These are phyloP conservation scores for Biston betularia DNA, from an alignment of 2,888 invertebrate genomes.

Conservation along the genomic window DNA sequence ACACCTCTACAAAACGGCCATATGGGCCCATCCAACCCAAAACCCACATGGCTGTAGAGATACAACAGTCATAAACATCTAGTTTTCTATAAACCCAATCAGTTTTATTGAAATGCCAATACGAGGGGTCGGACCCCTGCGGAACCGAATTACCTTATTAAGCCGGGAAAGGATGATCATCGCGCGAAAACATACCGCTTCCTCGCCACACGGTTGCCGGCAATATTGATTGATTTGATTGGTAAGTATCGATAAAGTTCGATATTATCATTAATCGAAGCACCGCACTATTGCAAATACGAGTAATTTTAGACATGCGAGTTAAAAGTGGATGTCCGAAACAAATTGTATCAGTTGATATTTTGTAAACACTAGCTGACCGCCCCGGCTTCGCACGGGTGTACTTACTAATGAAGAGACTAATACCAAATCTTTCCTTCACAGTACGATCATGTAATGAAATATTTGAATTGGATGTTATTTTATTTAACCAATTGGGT, in stretches of 20 bases:
- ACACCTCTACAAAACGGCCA: no score
- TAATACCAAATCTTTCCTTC: no score
- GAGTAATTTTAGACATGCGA: no score
- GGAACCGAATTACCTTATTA: conserved; percentile 80
- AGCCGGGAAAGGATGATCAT: conserved; percentile 76
- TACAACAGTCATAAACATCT: conserved; percentile 31
- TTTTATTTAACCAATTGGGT: no score
- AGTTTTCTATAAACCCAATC: conserved; percentile 60
- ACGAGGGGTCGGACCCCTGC: conserved; percentile 77
- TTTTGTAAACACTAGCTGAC: no score
- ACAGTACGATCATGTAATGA: no score
- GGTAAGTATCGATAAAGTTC: conserved; percentile 1
- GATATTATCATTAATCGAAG: not conserved
- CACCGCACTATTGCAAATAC: no score
- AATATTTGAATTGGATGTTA: no score
- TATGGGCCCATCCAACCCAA: not conserved
- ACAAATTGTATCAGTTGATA: no score
- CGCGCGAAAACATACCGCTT: conserved; percentile 77
- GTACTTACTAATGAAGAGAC: no score
- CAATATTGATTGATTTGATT: conserved; percentile 40
- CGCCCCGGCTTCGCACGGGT: no score
- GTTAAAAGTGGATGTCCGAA: no score
- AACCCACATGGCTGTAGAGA: conserved; percentile 28
- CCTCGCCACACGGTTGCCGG: conserved; percentile 70
- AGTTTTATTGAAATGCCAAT: conserved; percentile 67